Conservation (phyloP, 2,888 invertebrate species). For the Ormia ochracea region DNA sequence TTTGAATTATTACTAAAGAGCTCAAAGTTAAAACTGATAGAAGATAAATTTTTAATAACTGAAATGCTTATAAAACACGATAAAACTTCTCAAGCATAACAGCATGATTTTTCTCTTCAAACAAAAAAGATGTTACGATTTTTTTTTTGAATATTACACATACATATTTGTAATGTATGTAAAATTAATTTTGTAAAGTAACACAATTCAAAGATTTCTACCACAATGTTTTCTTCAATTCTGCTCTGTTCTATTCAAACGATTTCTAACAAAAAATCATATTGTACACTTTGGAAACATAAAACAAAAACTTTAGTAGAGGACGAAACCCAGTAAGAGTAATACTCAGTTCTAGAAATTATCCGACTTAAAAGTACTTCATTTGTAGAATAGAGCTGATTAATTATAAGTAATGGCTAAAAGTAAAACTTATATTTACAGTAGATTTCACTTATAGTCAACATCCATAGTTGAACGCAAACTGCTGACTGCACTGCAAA, state of each 20-base stretch:
- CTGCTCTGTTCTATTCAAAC: neutral
- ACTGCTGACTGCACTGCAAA: too few species aligned
- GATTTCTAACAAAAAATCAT: neutral
- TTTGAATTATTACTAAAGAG: slow-evolving; percentile 47
- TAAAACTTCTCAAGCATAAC: slow-evolving; percentile 50
- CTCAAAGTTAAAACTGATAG: slow-evolving; percentile 51
- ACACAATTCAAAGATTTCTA: slow-evolving; percentile 19
- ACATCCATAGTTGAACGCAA: too few species aligned
- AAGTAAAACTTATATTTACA: too few species aligned
- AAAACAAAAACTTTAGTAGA: neutral
- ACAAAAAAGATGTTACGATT: slow-evolving; percentile 31
- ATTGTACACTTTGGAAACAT: neutral
- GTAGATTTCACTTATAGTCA: too few species aligned
- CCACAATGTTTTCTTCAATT: slow-evolving; percentile 2
- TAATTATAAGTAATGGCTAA: slow-evolving; percentile 20
- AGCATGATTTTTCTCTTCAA: slow-evolving; percentile 51
- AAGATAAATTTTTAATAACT: slow-evolving; percentile 43
- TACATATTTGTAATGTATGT: slow-evolving; percentile 16
- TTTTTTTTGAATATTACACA: slow-evolving; percentile 10
- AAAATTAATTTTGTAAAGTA: neutral
- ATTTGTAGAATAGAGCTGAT: neutral
- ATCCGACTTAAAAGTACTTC: neutral
- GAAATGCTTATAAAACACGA: slow-evolving; percentile 45
- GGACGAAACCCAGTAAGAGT: neutral
- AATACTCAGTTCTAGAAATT: neutral